Evolutionary conservation across 2,113 vertebrate species (phyloP), one percentile per base, ranked within the genome.

Genomic region (Coreoperca whiteheadi): DNA sequence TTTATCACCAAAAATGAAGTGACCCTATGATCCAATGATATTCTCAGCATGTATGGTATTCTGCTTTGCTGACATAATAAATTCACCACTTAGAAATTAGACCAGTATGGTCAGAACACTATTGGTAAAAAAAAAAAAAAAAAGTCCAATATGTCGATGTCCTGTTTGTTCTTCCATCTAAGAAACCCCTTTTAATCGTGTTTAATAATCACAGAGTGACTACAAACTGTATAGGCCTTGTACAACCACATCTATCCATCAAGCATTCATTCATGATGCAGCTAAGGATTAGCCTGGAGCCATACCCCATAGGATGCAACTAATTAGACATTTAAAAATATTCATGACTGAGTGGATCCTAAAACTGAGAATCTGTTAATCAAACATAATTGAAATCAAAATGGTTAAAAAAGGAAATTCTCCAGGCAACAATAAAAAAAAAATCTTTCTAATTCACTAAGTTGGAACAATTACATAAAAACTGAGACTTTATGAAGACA

Each of bases 251-350:
- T 69, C 50, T 53, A 25, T 82, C 23, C 56, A 75, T 79, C 25
- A 61, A 25, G 34, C 12, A 32, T n/a, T 46, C 6, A 75, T 41
- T 77, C 5, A 46, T 25, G 25, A 77, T 63, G 20, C 46, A 53
- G 68, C 39, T 66, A 15, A 66, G 48, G 37, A 18, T 67, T 20
- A 48, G 60, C 77, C 77, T 56, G 59, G 34, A 61, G 76, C 53
- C 20, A 56, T 15, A 37, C 4, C 11, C 23, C n/a, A 28, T 8
- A 1, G 61, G 34, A 14, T 1, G 7, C 53, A 25, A 60, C 50
- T 28, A 54, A 81, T 77, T n/a, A 74, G 16, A 54, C 28, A 77
- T 63, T 74, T 34, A 61, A 54, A 79, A 30, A 51, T 54, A 63
- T 60, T 67, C 21, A 60, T 34, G 30, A 50, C 39, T 28, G 10